These are phyloP conservation scores for Cantharis lateralis DNA, from an alignment of 2,888 invertebrate genomes.

Conservation along the genomic window DNA sequence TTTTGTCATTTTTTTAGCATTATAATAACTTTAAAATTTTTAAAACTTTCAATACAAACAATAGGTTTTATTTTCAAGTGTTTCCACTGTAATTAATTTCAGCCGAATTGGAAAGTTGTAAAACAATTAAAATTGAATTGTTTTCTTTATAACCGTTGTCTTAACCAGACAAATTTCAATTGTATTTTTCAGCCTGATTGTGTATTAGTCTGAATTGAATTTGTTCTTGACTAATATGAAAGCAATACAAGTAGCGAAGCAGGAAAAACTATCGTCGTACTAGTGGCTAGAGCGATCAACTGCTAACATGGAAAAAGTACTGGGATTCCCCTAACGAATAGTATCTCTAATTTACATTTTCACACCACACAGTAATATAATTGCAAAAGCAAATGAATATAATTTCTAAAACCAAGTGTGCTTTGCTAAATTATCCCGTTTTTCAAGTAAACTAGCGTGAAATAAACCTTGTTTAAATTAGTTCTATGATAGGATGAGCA, in stretches of 20 bases:
- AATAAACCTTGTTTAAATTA: slow-evolving; percentile 17
- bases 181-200: not conserved
- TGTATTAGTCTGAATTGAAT: not conserved
- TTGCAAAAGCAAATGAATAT: not conserved
- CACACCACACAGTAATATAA: not conserved
- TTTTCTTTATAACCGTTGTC: not conserved
- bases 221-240: not conserved
- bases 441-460: slow-evolving; percentile 17
- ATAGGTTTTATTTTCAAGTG: not conserved
- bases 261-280: too few species aligned
- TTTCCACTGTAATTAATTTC: not conserved
- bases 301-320: not conserved
- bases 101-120: not conserved
- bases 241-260: not conserved
- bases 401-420: slow-evolving; percentile 9
- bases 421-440: slow-evolving; percentile 18
- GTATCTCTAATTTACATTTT: not conserved
- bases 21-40: not conserved
- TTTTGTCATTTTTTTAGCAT: not conserved
- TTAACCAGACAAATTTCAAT: not conserved
- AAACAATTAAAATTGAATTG: not conserved
- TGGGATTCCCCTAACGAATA: not conserved
- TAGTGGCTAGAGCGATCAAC: too few species aligned
- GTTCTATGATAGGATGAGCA: not conserved
- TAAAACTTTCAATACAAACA: not conserved